Evolutionary conservation across 2,113 vertebrate genomes (phyloP), one percentile per base, ranked within the genome.

Genomic region (Mastomys natalensis): DNA sequence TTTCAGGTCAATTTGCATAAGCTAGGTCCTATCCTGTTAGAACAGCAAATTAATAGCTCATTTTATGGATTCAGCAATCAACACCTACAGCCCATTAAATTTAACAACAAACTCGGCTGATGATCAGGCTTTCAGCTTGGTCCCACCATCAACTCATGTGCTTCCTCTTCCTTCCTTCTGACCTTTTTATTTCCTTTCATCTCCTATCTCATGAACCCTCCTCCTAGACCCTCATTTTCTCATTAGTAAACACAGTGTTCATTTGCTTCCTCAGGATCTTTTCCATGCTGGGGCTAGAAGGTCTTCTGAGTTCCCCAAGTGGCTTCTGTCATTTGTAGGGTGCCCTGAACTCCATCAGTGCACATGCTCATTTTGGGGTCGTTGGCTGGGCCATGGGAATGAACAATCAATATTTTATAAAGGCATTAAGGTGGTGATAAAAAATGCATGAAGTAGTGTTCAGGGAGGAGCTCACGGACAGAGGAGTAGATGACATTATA

Each of bases 41-140:
- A 98, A 98, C 81, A 98, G 98, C 97, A 98, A 98, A 98, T 99
- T 98, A 98, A 98, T 98, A 98, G 98, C 98, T 99, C 98, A 97
- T 98, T 98, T 98, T 98, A 98, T 0, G 26, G 97, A 97, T 97
- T 96, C 76, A 98, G 98, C 98, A 98, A 98, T 98, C 98, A 98
- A 97, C 98, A 98, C 98, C 98, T 97, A 97, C 97, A 98, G 98
- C 97, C 97, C 97, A 98, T 98, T 98, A 98, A 98, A 98, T 98
- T 97, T 98, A 97, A 98, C 98, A 98, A 97, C 98, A 98, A 98
- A 96, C 68, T 95, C 91, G 45, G 94, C 96, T 97, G 94, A 89
- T 93, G 97, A 98, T 98, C 96, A 93, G 87, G 97, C 94, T 73
- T 97, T 95, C 90, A 90, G 92, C 95, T 53, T 62, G 94, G 80